Evolutionary conservation across 2,113 vertebrate species (phyloP).

Genomic region (Urocolius indicus): DNA sequence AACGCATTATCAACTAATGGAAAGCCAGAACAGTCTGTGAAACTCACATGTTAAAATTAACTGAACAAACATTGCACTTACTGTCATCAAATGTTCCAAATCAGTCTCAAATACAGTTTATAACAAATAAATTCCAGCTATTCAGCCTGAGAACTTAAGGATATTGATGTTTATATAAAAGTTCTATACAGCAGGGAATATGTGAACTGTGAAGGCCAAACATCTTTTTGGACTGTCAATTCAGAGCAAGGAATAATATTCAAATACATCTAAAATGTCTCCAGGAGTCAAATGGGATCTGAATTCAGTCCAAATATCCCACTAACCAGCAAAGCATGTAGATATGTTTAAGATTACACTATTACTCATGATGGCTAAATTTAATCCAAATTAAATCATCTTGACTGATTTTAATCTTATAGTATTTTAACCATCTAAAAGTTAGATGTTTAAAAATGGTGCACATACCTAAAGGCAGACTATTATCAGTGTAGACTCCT

Average conservation of each 20-base stretch:
- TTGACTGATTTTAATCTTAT: not conserved
- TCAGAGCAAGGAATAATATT: not conserved
- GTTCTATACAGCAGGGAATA: not conserved
- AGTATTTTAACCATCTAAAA: not conserved
- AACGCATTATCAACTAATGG: not conserved
- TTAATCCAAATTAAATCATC: not conserved
- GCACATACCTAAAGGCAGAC: not conserved
- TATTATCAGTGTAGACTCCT: not conserved
- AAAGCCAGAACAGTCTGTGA: not conserved
- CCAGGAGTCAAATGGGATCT: not conserved
- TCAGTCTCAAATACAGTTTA: not conserved
- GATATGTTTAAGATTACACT: not conserved
- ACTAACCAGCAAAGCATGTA: not conserved
- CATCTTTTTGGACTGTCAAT: not conserved
- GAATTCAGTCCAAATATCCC: not conserved
- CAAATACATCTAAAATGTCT: not conserved
- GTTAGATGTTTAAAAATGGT: not conserved
- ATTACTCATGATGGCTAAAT: not conserved
- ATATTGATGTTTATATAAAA: not conserved
- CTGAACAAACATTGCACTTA: not conserved
- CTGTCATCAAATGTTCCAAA: not conserved
- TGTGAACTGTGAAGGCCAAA: not conserved
- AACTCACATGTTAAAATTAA: not conserved
- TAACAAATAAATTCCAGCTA: not conserved
- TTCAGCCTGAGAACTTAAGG: not conserved